Conservation (phyloP, 1,140 invertebrate species). For the Sitobion miscanthi region DNA sequence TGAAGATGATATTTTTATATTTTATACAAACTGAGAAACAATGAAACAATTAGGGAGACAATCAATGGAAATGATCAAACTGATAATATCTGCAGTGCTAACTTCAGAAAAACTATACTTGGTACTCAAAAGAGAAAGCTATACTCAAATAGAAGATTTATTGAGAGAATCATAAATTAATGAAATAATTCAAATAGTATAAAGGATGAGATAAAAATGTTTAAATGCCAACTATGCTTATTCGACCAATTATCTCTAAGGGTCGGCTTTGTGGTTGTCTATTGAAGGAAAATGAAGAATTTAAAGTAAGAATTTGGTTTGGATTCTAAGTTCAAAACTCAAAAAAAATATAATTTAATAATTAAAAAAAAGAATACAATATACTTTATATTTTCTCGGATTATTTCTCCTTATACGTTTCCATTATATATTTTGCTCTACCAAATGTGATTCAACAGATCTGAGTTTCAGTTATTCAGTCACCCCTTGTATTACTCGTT, state of each 20-base stretch:
- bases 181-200: not conserved
- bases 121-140: not conserved
- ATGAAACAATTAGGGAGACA: not conserved
- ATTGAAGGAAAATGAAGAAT: not conserved
- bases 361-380: not conserved
- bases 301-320: not conserved
- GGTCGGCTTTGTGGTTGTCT: not conserved
- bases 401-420: not conserved
- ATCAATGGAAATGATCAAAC: not conserved
- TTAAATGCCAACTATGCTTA: not conserved
- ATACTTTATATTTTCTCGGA: not conserved
- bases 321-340: not conserved
- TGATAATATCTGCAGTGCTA: not conserved
- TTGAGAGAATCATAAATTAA: not conserved
- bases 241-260: not conserved
- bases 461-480: not conserved
- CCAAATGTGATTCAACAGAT: not conserved
- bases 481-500: not conserved
- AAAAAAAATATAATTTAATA: not conserved
- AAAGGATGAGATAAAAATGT: not conserved
- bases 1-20: not conserved
- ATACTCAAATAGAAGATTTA: not conserved
- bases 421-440: not conserved
- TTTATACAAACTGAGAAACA: not conserved
- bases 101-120: not conserved